Base-by-base conservation (phyloP, 1,140 invertebrate species). In the Nasonia vitripennis region DNA sequence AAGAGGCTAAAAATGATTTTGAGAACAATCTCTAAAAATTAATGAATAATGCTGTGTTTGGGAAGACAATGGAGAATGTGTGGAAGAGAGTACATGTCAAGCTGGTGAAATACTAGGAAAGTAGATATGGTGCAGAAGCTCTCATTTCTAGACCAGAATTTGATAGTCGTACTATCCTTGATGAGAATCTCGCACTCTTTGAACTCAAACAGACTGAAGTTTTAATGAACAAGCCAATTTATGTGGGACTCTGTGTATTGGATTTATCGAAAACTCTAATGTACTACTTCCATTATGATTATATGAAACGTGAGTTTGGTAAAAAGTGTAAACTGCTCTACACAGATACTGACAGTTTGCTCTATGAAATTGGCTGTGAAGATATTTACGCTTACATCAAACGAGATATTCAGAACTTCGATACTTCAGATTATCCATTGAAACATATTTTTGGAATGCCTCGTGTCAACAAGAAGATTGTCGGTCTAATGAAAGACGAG, bases 11-110 rank as follows among this genome's bases (percentile, higher is more conserved):
- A 67, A 88, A 87, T 87, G 82, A 89, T n/a, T 91, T 91, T 87
- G 88, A 83, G n/a, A n/a, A n/a, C n/a, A n/a, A 90, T 74, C 88
- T 90, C 55, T 89, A 85, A 70, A 91, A 91, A 87, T 70, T 91
- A 23, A 87, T 91, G 83, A 93, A 91, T 83, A 93, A 93, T 85
- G 80, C 87, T 23, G 11, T 83, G 70, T 82, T 20, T 31, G 31
- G 27, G 27, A 70, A 71, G 89, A 93, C 90, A 5, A 91, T 94
- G 87, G 91, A 94, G 87, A 92, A 93, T 85, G 86, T 92, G 3
- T 3, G 34, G 34, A 37, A 37, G 34, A 37, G 3, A 27, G 27
- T 27, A 2, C 1, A 34, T 34, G 34, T 37, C 6, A 37, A 37
- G 6, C 34, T 5, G 2, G 34, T 37, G 6, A 37, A 37, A 37